phyloP scores from a whole-genome alignment of 2,888 invertebrate species.

The Ectropis crepuscularia region DNA sequence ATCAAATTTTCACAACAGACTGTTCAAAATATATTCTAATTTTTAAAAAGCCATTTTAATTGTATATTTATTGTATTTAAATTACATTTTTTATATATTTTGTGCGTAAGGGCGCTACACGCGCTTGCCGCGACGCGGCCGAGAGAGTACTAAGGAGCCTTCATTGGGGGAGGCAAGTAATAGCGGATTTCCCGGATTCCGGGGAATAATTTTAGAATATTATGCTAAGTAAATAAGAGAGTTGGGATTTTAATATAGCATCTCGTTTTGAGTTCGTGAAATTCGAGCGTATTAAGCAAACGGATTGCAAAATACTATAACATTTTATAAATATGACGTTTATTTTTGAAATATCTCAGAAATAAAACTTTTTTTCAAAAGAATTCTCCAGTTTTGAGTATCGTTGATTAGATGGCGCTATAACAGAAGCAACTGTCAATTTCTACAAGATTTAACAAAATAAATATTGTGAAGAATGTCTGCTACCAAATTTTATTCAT shows the following conservation, averaged over 20 bases:
- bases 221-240: conserved; percentile 7
- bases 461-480: too few species aligned
- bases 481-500: too few species aligned
- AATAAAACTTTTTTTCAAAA: too few species aligned
- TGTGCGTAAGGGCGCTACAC: conserved; percentile 56
- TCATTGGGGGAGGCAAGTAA: conserved; percentile 34
- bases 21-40: conserved; percentile 36
- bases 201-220: conserved; percentile 41
- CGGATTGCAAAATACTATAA: neutral
- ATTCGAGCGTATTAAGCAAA: neutral
- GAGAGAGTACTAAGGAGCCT: conserved; percentile 61
- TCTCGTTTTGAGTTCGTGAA: neutral
- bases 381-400: too few species aligned
- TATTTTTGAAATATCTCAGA: neutral
- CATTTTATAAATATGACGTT: neutral
- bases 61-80: conserved; percentile 26
- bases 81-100: conserved; percentile 53
- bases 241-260: conserved; percentile 5
- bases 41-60: conserved; percentile 28
- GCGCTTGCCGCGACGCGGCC: conserved; percentile 75
- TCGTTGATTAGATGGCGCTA: too few species aligned
- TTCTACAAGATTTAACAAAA: too few species aligned
- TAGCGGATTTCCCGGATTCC: conserved; percentile 50
- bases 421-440: too few species aligned
- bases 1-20: conserved; percentile 41